Percentiles rank a stretch among this genome's conserved stretches.
phyloP scores from a whole-genome alignment of 2,797 vertebrate species.

The Sciurus vulgaris region DNA sequence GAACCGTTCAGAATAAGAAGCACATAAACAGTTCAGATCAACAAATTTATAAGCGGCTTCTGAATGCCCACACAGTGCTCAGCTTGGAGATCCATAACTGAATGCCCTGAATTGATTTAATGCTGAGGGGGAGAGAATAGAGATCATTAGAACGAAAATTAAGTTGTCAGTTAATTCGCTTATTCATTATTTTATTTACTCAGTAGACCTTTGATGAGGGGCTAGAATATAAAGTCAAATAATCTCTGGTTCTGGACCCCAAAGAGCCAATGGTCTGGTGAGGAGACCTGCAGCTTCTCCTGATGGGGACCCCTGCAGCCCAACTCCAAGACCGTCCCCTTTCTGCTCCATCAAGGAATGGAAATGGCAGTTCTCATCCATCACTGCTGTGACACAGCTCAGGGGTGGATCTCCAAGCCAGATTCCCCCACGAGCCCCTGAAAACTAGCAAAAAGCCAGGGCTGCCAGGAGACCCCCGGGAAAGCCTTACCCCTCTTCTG shows the following conservation, averaged over 20 bases:
- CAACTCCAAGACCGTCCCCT: neutral
- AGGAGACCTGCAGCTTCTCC: neutral
- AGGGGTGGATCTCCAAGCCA: neutral
- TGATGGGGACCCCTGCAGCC: neutral
- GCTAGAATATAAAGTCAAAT: neutral
- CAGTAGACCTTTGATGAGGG: neutral
- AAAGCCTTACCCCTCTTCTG: neutral
- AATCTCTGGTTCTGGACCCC: neutral
- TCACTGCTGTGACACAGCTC: neutral
- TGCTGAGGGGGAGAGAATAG: neutral
- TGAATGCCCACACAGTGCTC: neutral
- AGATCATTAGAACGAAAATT: conserved; percentile 25
- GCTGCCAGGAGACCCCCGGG: neutral
- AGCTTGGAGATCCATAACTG: neutral
- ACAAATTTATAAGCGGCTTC: neutral
- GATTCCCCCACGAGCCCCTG: neutral
- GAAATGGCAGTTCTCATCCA: neutral
- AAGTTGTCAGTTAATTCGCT: conserved; percentile 17
- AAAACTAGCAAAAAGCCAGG: neutral
- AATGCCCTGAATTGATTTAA: neutral
- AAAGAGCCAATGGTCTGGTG: neutral
- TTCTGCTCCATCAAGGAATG: neutral
- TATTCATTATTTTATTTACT: conserved; percentile 53
- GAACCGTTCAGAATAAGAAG: neutral
- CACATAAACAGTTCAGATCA: neutral